Evolutionary conservation across 2,113 vertebrate species (phyloP).

Genomic region (Colistium nudipinnis): DNA sequence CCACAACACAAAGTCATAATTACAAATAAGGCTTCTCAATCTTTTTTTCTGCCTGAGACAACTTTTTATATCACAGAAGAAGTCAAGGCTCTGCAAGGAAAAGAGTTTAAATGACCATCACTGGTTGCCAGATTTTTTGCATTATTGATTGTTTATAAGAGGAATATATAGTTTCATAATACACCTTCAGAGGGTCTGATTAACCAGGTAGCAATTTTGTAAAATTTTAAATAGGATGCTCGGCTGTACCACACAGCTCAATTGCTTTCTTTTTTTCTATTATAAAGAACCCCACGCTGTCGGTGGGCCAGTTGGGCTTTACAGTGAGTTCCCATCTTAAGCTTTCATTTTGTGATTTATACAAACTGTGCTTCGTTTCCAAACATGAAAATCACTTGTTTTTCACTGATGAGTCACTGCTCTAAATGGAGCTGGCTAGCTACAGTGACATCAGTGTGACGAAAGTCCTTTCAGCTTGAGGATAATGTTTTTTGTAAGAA

Average conservation of each 20-base stretch:
- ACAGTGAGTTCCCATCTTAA: constrained; percentile 23
- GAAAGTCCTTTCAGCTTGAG: background rate
- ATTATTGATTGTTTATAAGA: background rate
- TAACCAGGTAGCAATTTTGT: too few relatives aligned
- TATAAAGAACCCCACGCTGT: too few relatives aligned
- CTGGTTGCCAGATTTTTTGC: background rate
- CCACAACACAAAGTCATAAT: constrained; percentile 63
- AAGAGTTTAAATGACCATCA: background rate
- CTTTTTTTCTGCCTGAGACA: constrained; percentile 12
- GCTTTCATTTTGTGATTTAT: constrained; percentile 7
- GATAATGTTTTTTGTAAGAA: background rate
- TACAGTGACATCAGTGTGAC: background rate
- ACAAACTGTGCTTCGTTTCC: constrained; percentile 13
- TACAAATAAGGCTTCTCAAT: constrained; percentile 40
- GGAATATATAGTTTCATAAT: too few relatives aligned
- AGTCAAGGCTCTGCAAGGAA: background rate
- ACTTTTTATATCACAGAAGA: constrained; percentile 18
- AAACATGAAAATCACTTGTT: background rate
- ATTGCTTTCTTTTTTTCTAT: too few relatives aligned
- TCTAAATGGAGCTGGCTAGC: background rate
- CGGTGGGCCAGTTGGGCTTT: background rate
- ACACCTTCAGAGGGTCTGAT: too few relatives aligned
- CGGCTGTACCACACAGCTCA: too few relatives aligned
- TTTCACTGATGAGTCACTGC: background rate
- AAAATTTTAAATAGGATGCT: too few relatives aligned